Conservation (phyloP, 2,888 invertebrate species). For the Xiphydria camelus region DNA sequence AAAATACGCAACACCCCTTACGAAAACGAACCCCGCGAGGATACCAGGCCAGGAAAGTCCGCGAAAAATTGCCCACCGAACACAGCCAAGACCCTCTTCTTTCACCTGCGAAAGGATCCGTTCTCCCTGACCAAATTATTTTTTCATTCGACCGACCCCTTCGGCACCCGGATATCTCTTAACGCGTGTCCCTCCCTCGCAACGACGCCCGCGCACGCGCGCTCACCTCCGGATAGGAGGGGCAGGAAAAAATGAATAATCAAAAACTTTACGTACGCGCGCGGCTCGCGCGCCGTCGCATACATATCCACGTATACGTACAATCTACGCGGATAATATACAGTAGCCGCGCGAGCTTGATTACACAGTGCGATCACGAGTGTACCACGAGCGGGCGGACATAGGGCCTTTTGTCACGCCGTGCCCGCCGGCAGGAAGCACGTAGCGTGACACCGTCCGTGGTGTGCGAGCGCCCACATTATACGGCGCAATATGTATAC, state of each 20-base stretch:
- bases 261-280: conserved; percentile 15
- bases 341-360: conserved; percentile 43
- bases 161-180: too few species aligned
- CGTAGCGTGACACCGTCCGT: conserved; percentile 52
- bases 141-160: too few species aligned
- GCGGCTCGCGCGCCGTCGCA: conserved; percentile 13
- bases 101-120: too few species aligned
- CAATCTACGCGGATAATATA: too few species aligned
- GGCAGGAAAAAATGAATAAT: conserved; percentile 6
- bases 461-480: conserved; percentile 30
- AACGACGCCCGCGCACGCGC: conserved; percentile 9
- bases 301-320: conserved; percentile 11
- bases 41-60: too few species aligned
- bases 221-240: conserved; percentile 16
- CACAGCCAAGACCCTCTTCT: too few species aligned
- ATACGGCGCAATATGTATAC: conserved; percentile 39
- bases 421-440: conserved; percentile 52
- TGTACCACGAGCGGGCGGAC: conserved; percentile 50
- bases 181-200: too few species aligned
- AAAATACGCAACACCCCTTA: too few species aligned
- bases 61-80: too few species aligned
- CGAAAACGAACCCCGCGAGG: too few species aligned
- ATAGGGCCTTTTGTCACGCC: conserved; percentile 48
- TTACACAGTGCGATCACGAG: conserved; percentile 56
- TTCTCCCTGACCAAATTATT: too few species aligned